phyloP scores from a whole-genome alignment of 2,888 invertebrate genomes.

The Pollenia griseotomentosa region DNA sequence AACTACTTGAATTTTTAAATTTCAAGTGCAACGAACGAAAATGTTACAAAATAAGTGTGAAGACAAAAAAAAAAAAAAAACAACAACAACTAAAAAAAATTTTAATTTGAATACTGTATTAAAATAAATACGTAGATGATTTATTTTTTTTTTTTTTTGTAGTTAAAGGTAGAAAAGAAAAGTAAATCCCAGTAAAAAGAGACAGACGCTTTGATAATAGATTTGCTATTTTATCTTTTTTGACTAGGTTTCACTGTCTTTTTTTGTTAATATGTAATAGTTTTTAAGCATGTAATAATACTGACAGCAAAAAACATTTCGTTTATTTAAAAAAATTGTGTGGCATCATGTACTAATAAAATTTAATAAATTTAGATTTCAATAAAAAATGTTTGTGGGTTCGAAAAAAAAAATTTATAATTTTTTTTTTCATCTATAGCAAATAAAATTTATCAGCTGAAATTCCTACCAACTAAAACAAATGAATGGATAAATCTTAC shows the following conservation, averaged over 20 bases:
- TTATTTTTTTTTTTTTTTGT: too few species aligned
- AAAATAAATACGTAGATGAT: neutral
- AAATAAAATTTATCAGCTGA: slow-evolving; percentile 10
- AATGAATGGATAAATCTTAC: neutral
- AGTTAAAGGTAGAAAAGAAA: too few species aligned
- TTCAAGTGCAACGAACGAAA: slow-evolving; percentile 70
- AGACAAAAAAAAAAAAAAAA: slow-evolving; percentile 1
- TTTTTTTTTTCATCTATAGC: neutral
- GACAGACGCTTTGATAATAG: neutral
- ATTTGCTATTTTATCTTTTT: neutral
- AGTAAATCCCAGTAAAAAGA: neutral
- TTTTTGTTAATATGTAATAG: neutral
- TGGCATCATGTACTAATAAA: slow-evolving; percentile 41
- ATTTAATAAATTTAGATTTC: slow-evolving; percentile 29
- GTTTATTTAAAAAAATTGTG: slow-evolving; percentile 25
- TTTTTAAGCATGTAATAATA: neutral
- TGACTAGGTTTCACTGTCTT: neutral
- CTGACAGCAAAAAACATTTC: neutral
- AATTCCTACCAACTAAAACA: neutral
- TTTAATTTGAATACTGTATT: slow-evolving; percentile 3
- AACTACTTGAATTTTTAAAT: slow-evolving; percentile 65
- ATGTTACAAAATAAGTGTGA: slow-evolving; percentile 66
- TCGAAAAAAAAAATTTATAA: neutral
- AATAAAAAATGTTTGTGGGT: slow-evolving; percentile 6
- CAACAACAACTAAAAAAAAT: slow-evolving; percentile 25